Evolutionary conservation across 2,113 vertebrate species (phyloP).

Genomic region (Nesogale talazaci): DNA sequence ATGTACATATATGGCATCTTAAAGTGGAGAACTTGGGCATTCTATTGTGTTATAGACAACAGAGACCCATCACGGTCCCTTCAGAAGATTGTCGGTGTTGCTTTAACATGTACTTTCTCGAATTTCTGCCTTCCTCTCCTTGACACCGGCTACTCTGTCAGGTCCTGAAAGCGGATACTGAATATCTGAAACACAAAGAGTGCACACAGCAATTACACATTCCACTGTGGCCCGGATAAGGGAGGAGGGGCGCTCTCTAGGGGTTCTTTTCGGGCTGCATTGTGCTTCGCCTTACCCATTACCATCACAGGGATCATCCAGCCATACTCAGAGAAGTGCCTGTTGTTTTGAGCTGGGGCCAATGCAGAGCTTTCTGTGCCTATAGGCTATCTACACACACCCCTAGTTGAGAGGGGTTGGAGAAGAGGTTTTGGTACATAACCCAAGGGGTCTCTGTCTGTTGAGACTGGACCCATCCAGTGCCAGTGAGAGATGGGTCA

Average conservation of each 20-base stretch:
- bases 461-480: background rate
- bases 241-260: background rate
- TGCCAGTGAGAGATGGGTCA: background rate
- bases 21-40: background rate
- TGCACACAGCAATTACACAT: background rate
- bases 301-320: background rate
- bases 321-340: background rate
- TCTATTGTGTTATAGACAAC: background rate
- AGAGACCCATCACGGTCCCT: background rate
- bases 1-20: background rate
- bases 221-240: background rate
- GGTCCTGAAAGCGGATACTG: constrained; percentile 53
- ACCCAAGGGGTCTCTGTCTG: background rate
- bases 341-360: background rate
- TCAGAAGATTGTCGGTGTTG: constrained; percentile 3
- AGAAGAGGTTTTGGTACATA: background rate
- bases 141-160: constrained; percentile 39
- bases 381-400: background rate
- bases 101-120: constrained; percentile 57
- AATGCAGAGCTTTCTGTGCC: background rate
- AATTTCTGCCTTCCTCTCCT: constrained; percentile 46
- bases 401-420: background rate
- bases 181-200: constrained; percentile 25
- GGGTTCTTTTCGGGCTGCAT: background rate
- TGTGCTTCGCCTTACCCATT: background rate